These are phyloP conservation scores for Drosophila truncata DNA, from an alignment of 1,140 invertebrate species.

Conservation along the genomic window DNA sequence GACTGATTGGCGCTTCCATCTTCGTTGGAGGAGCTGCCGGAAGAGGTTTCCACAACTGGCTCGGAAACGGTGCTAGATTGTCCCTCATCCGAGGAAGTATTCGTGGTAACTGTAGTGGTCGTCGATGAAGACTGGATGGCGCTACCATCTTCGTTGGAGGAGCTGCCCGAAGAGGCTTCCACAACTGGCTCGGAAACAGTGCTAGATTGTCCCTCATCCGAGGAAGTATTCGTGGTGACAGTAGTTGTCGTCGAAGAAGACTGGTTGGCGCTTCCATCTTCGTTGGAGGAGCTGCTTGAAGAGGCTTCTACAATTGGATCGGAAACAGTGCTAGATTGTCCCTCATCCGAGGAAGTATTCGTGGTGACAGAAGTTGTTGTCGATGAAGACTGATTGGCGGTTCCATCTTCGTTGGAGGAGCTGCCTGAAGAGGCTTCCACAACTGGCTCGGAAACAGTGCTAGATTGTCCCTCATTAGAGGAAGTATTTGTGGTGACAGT, in stretches of 20 bases:
- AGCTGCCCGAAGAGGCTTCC: too few relatives aligned
- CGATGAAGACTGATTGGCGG: too few relatives aligned
- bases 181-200: neutral
- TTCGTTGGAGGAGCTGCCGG: too few relatives aligned
- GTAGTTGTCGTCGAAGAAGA: slow-evolving; percentile 17
- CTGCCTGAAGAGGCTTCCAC: too few relatives aligned
- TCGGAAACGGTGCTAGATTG: neutral
- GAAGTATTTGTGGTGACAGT: slow-evolving; percentile 4
- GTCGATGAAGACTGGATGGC: slow-evolving; percentile 9
- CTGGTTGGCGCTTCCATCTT: neutral
- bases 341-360: too few relatives aligned
- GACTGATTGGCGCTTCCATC: too few relatives aligned
- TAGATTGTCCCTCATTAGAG: neutral
- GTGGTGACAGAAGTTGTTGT: too few relatives aligned
- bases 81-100: slow-evolving; percentile 2
- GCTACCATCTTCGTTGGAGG: too few relatives aligned
- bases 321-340: too few relatives aligned
- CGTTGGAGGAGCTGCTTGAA: neutral
- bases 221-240: neutral
- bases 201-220: neutral
- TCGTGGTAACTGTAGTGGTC: slow-evolving; percentile 3
- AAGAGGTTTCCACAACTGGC: neutral
- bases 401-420: too few relatives aligned
- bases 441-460: neutral
- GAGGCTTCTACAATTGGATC: too few relatives aligned